These are phyloP conservation scores for Cryptoblepharus egeriae DNA, from an alignment of 2,797 vertebrate genomes.

Conservation along the genomic window DNA sequence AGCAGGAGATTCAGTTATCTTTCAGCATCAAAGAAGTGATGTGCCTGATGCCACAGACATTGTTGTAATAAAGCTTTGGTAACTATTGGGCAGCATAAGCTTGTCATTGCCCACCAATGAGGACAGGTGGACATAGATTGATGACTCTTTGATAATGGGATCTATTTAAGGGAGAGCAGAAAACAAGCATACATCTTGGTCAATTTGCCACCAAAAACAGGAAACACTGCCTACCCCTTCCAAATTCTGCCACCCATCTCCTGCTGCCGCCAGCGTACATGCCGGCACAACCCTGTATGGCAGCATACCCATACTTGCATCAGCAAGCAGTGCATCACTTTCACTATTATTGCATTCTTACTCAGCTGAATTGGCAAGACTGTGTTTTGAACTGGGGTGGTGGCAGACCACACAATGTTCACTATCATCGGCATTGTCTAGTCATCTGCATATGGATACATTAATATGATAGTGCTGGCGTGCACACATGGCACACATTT, in stretches of 20 bases:
- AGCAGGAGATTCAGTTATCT: conserved; percentile 64
- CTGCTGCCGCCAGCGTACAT: too few relatives aligned
- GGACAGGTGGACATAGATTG: background rate
- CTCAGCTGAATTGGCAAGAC: too few relatives aligned
- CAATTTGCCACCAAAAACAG: too few relatives aligned
- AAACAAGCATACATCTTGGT: fast-evolving
- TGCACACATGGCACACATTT: background rate
- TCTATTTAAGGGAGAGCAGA: fast-evolving
- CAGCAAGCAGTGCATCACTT: too few relatives aligned
- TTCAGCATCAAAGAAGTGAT: conserved; percentile 46
- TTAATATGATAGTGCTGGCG: background rate
- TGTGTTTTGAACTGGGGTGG: background rate
- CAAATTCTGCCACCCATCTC: too few relatives aligned
- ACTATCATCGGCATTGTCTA: background rate
- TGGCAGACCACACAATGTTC: background rate
- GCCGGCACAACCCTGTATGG: too few relatives aligned
- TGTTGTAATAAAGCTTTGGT: background rate
- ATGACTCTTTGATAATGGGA: background rate
- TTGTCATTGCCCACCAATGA: background rate
- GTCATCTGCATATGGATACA: background rate
- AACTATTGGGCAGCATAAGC: conserved; percentile 21
- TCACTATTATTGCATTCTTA: too few relatives aligned
- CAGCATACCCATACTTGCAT: too few relatives aligned
- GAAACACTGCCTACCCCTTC: too few relatives aligned
- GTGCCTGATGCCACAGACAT: conserved; percentile 32